Percentiles rank a stretch among this genome's conserved stretches.
These are phyloP conservation scores for Sialis lutaria DNA, from an alignment of 2,888 invertebrate species.

Conservation along the genomic window DNA sequence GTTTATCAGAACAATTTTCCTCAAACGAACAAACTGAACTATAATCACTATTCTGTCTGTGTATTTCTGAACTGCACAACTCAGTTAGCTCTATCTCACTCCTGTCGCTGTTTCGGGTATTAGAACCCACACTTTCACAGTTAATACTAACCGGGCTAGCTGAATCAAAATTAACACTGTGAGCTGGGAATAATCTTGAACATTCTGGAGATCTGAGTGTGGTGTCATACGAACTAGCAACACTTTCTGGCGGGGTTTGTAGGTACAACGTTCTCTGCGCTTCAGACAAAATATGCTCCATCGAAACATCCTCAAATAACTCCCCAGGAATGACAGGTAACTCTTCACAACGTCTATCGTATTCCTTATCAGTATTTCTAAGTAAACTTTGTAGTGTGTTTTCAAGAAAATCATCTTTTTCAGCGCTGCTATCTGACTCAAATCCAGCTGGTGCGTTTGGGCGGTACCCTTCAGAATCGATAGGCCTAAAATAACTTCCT, in stretches of 20 bases:
- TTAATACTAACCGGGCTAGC: too few species aligned
- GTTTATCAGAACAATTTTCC: too few species aligned
- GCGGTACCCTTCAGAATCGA: too few species aligned
- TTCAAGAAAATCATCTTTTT: not conserved
- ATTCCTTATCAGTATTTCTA: not conserved
- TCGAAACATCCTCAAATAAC: constrained; percentile 13
- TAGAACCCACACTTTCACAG: too few species aligned
- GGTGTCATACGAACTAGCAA: constrained; percentile 12
- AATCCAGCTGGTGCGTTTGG: not conserved
- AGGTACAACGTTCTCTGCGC: constrained; percentile 17
- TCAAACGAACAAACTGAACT: too few species aligned
- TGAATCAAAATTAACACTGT: too few species aligned
- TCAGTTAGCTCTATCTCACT: too few species aligned
- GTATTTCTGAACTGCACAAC: too few species aligned
- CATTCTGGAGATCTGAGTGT: not conserved
- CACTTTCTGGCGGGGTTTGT: constrained; percentile 15
- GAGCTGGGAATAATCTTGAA: too few species aligned
- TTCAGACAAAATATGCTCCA: constrained; percentile 19
- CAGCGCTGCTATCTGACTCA: not conserved
- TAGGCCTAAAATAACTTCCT: too few species aligned
- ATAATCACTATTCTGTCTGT: too few species aligned
- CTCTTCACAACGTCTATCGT: constrained; percentile 1
- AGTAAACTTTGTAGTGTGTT: not conserved
- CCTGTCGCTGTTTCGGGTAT: too few species aligned
- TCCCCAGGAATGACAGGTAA: constrained; percentile 7